Evolutionary conservation across 2,797 vertebrate species (phyloP), one percentile per base, ranked within the genome.

Genomic region (Hippocampus kuda): DNA sequence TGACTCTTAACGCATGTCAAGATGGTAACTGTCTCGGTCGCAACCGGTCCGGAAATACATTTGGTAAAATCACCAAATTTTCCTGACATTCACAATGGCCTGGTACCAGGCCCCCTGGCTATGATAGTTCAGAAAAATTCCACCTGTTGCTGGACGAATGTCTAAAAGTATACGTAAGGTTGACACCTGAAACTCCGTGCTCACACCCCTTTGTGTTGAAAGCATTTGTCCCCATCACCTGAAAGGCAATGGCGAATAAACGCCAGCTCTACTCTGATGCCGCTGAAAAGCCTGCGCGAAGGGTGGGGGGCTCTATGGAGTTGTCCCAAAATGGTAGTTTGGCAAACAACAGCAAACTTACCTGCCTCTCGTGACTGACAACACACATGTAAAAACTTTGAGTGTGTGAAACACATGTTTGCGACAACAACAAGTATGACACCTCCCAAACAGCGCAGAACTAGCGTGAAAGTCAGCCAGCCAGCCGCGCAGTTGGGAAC

Each of bases 401-500:
- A 38, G 56, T 77, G 24, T 63, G 68, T 8, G 64, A 66, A 72
- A 70, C 67, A 73, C 54, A 54, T 71, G 57, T 60, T 66, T 69
- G 74, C 79, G 68, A 80, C 73, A 72, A 72, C 77, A 75, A 72
- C 77, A 75, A 70, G 48, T 65, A 77, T 75, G 75, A 77, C 56
- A 41, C 72, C 72, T 84, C 73, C 20, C 72, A 80, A 83, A 80
- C 84, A 80, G 77, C 87, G 84, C 83, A 85, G 81, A 59, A 60
- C 78, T 15, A 27, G 79, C 79, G 65, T 73, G 18, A 41, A 56
- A 48, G 64, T 63, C 83, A 73, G 77, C 68, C 70, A 65, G 73
- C 68, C 73, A 72, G 83, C 76, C 77, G 72, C 79, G 86, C 84
- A 68, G 82, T 84, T 86, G 86, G 80, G 74, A 81, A 84, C 79